Evolutionary conservation across 2,797 vertebrate species (phyloP), one percentile per base, ranked within the genome.

Genomic region (Phaenicophaeus curvirostris): DNA sequence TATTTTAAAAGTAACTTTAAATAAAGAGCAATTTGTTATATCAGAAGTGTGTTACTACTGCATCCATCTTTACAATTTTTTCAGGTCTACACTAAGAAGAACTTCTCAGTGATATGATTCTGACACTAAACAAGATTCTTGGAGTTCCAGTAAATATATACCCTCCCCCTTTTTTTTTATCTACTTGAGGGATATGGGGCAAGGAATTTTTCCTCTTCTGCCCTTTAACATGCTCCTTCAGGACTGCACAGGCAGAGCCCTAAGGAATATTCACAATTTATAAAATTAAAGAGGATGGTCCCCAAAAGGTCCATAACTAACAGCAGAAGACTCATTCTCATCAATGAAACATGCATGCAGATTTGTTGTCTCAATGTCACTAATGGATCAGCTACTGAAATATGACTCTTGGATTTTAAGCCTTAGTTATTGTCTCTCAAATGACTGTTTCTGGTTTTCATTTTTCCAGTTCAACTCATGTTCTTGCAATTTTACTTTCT

Each of bases 11-110:
- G 62, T 67, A 96, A 94, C 88, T 98, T 98, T 96, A 98, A 97
- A 97, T 98, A 97, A 97, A 98, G 95, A 97, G n/a, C 93, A 95
- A 97, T 98, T 98, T 97, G 87, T 88, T 95, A 65, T 89, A 97
- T 97, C 94, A 96, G 95, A 97, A 96, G 92, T 93, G 58, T 95
- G 91, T 94, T 95, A 89, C 93, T 94, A 90, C 58, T 25, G 30
- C 48, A 90, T 96, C 95, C 95, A 84, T n/a, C 67, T 96, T 91
- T 88, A 55, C 62, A 71, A 31, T 92, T 96, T 94, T 78, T 88
- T 91, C 79, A 85, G 87, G 67, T 89, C 65, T 93, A 58, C 33
- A 46, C 7, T 83, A 90, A 84, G 88, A 90, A 78, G 83, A 91
- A 30, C 51, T 69, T 66, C 61, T 72, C 58, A 76, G 0, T 79